Evolutionary conservation across 2,797 vertebrate genomes (phyloP), one percentile per base, ranked within the genome.

Genomic region (Artibeus lituratus): DNA sequence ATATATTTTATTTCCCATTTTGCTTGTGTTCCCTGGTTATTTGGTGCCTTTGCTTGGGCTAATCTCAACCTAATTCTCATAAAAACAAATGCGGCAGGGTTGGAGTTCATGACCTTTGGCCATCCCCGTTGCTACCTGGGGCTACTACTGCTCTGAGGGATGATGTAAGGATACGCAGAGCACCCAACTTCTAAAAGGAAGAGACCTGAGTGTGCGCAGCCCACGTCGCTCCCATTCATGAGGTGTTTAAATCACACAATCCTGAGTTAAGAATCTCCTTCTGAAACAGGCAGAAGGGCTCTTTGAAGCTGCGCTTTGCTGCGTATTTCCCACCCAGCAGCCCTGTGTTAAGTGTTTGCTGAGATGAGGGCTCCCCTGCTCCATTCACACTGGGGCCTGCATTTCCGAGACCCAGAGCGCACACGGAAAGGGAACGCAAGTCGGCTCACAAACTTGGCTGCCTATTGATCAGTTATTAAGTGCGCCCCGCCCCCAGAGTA

Each of bases 1-100:
- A 93, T 37, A 65, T 81, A 59, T 96, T 95, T 94, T 90, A 94
- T 94, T 95, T 93, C 94, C 85, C 94, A 92, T 94, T 95, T 77
- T 92, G 83, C 85, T 93, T 94, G 22, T 93, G 85, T 96, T 87
- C 94, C 82, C 59, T 93, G 89, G 37, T 92, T 94, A 92, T 82
- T 94, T 62, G 62, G 73, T 94, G 82, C 44, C 78, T 95, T 47
- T 84, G 91, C 81, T 94, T 93, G 86, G 35, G 53, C 73, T 96
- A 91, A 96, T 96, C 87, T 94, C 95, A 73, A 94, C 62, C 77
- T 69, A 74, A 87, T 94, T 95, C 70, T 97, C 88, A 86, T 91
- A 95, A 95, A 97, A 96, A 87, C 87, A 86, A 96, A 82, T 57
- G 70, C 16, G 10, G 22, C 29, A 65, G 59, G 90, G 65, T 85